A percentile compares a stretch with the other conserved stretches of the same genome.
phyloP scores from a whole-genome alignment of 1,140 invertebrate species.

The Bombus pascuorum region DNA sequence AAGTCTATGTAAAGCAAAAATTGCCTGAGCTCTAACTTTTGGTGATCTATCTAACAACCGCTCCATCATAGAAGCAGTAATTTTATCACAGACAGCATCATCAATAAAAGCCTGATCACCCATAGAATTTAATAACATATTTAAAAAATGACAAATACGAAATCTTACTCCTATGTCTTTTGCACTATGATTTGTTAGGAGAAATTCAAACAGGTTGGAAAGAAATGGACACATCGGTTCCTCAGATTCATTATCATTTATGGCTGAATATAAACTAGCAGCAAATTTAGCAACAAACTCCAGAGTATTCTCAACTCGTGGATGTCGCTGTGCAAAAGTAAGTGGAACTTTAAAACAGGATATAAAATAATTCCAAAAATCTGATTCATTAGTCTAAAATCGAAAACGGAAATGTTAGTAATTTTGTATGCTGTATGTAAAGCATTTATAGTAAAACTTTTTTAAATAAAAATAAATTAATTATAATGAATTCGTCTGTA shows the following conservation, averaged over 20 bases:
- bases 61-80: conserved; percentile 88
- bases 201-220: conserved; percentile 70
- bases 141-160: conserved; percentile 89
- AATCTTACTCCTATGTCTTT: conserved; percentile 86
- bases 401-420: conserved; percentile 23
- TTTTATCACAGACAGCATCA: conserved; percentile 89
- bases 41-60: conserved; percentile 88
- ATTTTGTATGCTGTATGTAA: neutral
- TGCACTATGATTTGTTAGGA: conserved; percentile 82
- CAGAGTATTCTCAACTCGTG: conserved; percentile 82
- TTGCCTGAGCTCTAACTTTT: conserved; percentile 89
- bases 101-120: conserved; percentile 90
- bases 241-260: conserved; percentile 56
- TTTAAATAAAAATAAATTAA: neutral
- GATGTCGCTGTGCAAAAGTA: conserved; percentile 73
- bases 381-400: conserved; percentile 69
- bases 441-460: neutral
- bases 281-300: conserved; percentile 84
- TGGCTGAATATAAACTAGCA: conserved; percentile 68
- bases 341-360: conserved; percentile 71
- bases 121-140: conserved; percentile 88
- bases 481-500: conserved; percentile 9
- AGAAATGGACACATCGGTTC: conserved; percentile 74
- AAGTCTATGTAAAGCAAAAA: conserved; percentile 89
- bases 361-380: conserved; percentile 70